These are phyloP conservation scores for Drosophila auraria DNA, from an alignment of 1,140 invertebrate species.

Conservation along the genomic window DNA sequence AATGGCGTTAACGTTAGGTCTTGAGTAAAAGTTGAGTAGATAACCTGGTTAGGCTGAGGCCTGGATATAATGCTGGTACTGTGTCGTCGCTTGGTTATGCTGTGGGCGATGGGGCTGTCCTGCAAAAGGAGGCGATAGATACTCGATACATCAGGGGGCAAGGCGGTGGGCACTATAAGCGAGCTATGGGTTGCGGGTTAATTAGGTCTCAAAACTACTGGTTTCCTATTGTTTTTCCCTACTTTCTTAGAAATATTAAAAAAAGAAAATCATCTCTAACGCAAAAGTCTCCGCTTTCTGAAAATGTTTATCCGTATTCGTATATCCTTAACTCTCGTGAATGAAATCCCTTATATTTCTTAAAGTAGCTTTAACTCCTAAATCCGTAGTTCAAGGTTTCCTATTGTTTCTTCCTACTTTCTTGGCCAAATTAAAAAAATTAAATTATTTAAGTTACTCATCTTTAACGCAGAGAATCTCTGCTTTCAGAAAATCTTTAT, in stretches of 20 bases:
- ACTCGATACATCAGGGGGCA: constrained; percentile 73
- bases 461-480: too few relatives aligned
- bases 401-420: neutral
- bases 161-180: constrained; percentile 44
- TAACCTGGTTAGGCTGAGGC: constrained; percentile 85
- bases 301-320: too few relatives aligned
- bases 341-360: neutral
- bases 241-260: neutral
- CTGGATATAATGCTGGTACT: constrained; percentile 88
- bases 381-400: neutral
- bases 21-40: constrained; percentile 58
- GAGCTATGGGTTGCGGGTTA: constrained; percentile 28
- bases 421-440: neutral
- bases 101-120: constrained; percentile 86
- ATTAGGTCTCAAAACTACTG: constrained; percentile 5
- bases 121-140: constrained; percentile 71
- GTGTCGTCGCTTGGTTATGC: constrained; percentile 90
- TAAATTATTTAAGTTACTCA: neutral
- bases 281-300: too few relatives aligned
- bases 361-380: too few relatives aligned
- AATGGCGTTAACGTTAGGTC: constrained; percentile 26
- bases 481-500: too few relatives aligned
- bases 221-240: neutral
- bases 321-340: neutral
- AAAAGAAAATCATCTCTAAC: neutral